These are phyloP conservation scores for Noturus placidus DNA, from an alignment of 2,113 vertebrate species.

Conservation along the genomic window DNA sequence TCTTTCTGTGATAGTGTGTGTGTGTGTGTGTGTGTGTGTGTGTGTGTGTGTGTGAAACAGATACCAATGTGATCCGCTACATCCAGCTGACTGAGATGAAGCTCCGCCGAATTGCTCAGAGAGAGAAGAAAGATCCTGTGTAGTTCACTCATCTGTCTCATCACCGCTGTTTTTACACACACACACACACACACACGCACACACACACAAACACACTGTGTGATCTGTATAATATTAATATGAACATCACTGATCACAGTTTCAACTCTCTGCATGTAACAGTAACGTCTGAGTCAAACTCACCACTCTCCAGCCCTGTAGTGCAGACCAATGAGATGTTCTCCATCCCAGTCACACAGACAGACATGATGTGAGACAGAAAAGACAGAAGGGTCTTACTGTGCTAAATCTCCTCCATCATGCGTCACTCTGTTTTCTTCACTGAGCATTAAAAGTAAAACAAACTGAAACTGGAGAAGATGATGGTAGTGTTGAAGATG, in stretches of 20 bases:
- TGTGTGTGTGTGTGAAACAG: constrained; percentile 72
- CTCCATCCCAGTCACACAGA: not conserved
- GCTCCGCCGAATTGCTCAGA: constrained; percentile 90
- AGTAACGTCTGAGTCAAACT: not conserved
- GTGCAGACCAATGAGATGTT: not conserved
- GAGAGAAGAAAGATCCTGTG: constrained; percentile 89
- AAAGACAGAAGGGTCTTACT: not conserved
- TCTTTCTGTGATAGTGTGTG: constrained; percentile 46
- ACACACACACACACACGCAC: not conserved
- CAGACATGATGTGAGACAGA: not conserved
- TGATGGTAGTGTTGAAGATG: too few species aligned
- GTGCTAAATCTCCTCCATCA: not conserved
- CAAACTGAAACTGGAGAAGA: not conserved
- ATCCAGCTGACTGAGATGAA: constrained; percentile 99
- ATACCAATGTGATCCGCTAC: constrained; percentile 96
- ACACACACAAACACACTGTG: not conserved
- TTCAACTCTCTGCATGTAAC: not conserved
- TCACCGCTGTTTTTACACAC: not conserved
- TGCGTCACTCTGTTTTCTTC: not conserved
- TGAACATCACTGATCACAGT: not conserved
- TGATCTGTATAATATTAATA: not conserved
- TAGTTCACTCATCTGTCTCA: constrained; percentile 63
- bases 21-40: constrained; percentile 57
- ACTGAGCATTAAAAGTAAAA: not conserved
- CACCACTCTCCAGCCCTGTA: not conserved